Evolutionary conservation across 2,113 vertebrate genomes (phyloP), one percentile per base, ranked within the genome.

Genomic region (Phocoena phocoena): DNA sequence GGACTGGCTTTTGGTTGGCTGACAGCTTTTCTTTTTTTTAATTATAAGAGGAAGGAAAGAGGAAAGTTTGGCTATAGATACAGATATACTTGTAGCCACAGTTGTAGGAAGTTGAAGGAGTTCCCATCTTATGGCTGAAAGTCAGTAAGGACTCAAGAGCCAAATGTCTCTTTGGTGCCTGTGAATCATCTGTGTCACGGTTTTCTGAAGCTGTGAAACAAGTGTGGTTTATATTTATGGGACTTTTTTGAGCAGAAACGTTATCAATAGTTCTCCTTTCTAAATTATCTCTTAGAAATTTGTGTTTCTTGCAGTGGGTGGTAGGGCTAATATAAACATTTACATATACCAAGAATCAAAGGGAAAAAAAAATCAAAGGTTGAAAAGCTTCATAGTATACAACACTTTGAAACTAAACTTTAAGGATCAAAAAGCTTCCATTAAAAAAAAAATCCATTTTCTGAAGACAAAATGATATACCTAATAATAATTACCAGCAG

Each of bases 401-500:
- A 55, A 58, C 38, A 93, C n/a, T 87, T 86, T 88, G 88, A 90
- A 90, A 63, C 44, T 80, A 87, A 95, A 79, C 17, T 62, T 82
- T 68, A 53, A 62, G 26, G 17, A 71, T 90, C 25, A 84, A 71
- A 70, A 70, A 85, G 17, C 17, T 44, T 70, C 44, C 21, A 77
- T 92, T 88, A 50, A 50, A 50, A 50, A 50, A 50, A 50, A 14
- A 14, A 55, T 70, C 44, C 21, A 77, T 92, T 92, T 88, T 77
- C 38, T 58, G 31, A 82, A 67, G 12, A 89, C 25, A 85, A 76
- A 88, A 92, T 60, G 28, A 73, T 36, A 53, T 1, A 33, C 20
- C 8, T 26, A 79, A 12, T 81, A 81, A 41, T 44, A 55, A 79
- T 90, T 83, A 86, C 18, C 28, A 86, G 33, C 26, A 79, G 15